Percentiles rank a stretch among this genome's conserved stretches.
These are phyloP conservation scores for Neogobius melanostomus DNA, from an alignment of 2,113 vertebrate genomes.

Conservation along the genomic window DNA sequence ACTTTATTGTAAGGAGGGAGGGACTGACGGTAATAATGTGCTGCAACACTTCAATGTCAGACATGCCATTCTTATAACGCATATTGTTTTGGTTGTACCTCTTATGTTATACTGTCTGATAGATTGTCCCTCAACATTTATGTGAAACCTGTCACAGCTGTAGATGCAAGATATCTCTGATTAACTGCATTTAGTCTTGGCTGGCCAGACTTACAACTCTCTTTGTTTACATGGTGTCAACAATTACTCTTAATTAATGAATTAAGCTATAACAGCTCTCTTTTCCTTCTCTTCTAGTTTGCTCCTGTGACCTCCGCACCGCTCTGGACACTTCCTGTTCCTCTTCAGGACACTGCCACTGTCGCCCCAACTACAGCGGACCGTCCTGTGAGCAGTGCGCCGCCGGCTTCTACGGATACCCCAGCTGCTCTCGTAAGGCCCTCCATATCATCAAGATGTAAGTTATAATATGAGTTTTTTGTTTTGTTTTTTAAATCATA, in stretches of 20 bases:
- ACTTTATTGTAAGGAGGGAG: no score
- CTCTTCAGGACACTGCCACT: slow-evolving; percentile 80
- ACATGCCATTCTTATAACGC: background rate
- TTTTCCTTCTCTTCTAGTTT: slow-evolving; percentile 74
- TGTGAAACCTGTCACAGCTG: no score
- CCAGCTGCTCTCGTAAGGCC: slow-evolving; percentile 85
- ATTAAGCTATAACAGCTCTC: background rate
- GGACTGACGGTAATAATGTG: background rate
- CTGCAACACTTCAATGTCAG: background rate
- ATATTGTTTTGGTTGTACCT: background rate
- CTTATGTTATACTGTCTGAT: background rate
- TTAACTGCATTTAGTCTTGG: no score
- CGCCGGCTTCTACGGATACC: slow-evolving; percentile 85
- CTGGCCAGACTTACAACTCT: no score
- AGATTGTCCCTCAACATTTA: no score
- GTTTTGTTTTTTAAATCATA: no score
- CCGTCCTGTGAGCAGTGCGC: slow-evolving; percentile 86
- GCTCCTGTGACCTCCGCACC: slow-evolving; percentile 85
- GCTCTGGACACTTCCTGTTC: slow-evolving; percentile 82
- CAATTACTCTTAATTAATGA: no score
- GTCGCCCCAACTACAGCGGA: slow-evolving; percentile 81
- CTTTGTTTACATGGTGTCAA: no score
- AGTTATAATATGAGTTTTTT: no score
- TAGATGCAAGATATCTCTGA: no score
- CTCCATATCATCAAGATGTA: background rate